Evolutionary conservation across 2,888 invertebrate species (phyloP), one percentile per base, ranked within the genome.

Genomic region (Ceramica pisi): DNA sequence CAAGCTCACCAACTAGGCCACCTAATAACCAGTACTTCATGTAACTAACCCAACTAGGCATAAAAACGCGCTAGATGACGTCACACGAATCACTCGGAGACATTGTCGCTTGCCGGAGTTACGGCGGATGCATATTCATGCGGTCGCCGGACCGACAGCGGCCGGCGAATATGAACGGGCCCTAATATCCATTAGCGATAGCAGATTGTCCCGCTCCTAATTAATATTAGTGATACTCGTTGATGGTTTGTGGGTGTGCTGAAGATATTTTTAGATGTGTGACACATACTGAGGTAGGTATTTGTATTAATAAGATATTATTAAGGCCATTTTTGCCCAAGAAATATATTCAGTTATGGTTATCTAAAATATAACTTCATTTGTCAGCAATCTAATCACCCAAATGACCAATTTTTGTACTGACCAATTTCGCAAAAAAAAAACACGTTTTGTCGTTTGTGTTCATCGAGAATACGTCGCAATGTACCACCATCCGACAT

Each of bases 81-180:
- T 53, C 75, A 55, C 65, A 66, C 57, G 61, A 56, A 71, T 76
- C 62, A 75, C 69, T 75, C 78, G 51, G 44, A 66, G 68, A 19
- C 16, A 55, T 62, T 56, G 35, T 41, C 31, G 50, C 71, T 67
- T 48, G 67, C 6, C 64, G 26, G 57, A 81, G 74, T 69, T 68
- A 79, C 71, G 68, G 65, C 44, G 35, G 71, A 67, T 83, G 82
- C 85, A 83, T 84, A 83, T 84, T 84, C 85, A 83, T 75, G 68
- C 41, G 68, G 21, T 51, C 44, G 44, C 64, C 38, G 41, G 35
- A 6, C 38, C 31, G 60, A 21, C 23, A 16, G 35, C 23, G n/a
- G 10, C 64, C 62, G 31, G n/a, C 78, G 48, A 70, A 62, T 83
- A 72, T 72, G 84, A 56, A 48, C 44, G 65, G 51, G 16, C 71